phyloP scores from a whole-genome alignment of 2,888 invertebrate species.

The Harmothoe impar region DNA sequence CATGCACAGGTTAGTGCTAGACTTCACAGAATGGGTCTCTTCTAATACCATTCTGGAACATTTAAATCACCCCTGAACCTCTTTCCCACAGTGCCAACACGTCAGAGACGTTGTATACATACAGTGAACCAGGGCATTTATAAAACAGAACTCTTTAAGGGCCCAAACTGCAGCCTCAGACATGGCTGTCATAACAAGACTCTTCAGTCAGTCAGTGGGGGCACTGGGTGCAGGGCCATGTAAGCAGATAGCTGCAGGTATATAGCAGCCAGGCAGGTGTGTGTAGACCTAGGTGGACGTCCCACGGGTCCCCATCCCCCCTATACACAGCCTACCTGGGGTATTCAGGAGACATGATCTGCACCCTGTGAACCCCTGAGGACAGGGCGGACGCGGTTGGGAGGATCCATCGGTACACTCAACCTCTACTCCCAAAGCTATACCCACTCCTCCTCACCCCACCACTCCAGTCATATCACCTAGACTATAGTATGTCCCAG shows the following conservation, averaged over 20 bases:
- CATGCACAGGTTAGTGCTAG: no score
- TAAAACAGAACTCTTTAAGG: not conserved
- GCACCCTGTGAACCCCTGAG: not conserved
- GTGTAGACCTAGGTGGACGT: not conserved
- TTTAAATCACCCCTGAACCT: no score
- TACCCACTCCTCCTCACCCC: no score
- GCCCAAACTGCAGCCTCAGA: not conserved
- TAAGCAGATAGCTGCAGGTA: slow-evolving; percentile 19
- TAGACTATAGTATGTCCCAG: no score
- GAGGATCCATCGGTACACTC: not conserved
- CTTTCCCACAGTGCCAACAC: no score
- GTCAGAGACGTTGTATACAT: not conserved
- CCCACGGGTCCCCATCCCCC: not conserved
- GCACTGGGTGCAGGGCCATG: not conserved
- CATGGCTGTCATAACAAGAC: slow-evolving; percentile 26
- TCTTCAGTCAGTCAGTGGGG: slow-evolving; percentile 21
- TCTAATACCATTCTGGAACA: no score
- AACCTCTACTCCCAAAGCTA: no score
- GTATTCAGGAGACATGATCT: slow-evolving; percentile 4
- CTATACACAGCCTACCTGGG: not conserved
- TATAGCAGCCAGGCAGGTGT: not conserved
- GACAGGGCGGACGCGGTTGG: not conserved
- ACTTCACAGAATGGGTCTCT: no score
- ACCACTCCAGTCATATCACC: no score
- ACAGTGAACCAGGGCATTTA: not conserved